Evolutionary conservation across 1,140 invertebrate genomes (phyloP), one percentile per base, ranked within the genome.

Genomic region (Leptopilina boulardi): DNA sequence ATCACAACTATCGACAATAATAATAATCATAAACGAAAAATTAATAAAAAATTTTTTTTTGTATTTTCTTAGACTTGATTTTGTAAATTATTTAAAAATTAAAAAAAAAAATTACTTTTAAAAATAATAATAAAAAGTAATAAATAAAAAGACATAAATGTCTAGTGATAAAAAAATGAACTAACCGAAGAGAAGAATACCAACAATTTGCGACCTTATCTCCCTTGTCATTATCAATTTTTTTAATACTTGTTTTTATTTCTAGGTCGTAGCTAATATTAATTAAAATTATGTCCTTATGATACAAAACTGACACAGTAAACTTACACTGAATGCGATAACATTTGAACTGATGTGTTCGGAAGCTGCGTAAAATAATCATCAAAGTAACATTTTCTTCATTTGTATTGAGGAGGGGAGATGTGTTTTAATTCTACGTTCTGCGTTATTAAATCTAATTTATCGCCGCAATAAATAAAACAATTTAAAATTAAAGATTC

Each of bases 141-240:
- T 34, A 6, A 34, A 34, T n/a, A n/a, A 34, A 34, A 34, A 34
- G 30, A 3, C 30, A 3, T 34, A 2, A 34, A 34, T 34, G 30
- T 34, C 30, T 34, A 6, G 30, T 6, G 30, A 34, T 34, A 34
- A 34, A 34, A 34, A 34, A 34, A 3, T 34, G 30, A 6, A 47
- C 44, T 47, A 47, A 47, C 44, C 44, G 15, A 47, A 47, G n/a
- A 47, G n/a, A 47, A 47, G 13, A n/a, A 47, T n/a, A 2, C 13
- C 13, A 1, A 47, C 44, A n/a, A 47, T 3, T 47, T 13, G 13
- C n/a, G 3, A 4, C 3, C 13, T 47, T 47, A 47, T 47, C 44
- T 47, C 44, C 4, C 44, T 47, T 47, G 44, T 47, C 44, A 47
- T 47, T 47, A 47, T 47, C 44, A 47, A 47, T n/a, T n/a, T 42